These are phyloP conservation scores for Plutella xylostella DNA, from an alignment of 2,888 invertebrate species.

Conservation along the genomic window DNA sequence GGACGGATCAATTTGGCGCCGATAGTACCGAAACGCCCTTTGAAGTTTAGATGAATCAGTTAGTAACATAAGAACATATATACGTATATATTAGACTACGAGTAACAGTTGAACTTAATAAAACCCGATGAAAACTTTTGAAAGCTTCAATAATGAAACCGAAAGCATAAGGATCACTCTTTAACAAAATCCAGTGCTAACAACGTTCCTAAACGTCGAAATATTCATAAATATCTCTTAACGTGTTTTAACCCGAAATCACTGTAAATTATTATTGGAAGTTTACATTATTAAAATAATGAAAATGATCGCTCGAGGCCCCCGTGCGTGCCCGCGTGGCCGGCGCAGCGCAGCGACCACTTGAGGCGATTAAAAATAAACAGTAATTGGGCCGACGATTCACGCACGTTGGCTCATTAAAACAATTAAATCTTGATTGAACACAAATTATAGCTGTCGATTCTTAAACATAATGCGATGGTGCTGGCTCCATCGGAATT, in stretches of 20 bases:
- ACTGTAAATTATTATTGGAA: constrained; percentile 70
- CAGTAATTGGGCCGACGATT: constrained; percentile 69
- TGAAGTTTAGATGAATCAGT: too few species aligned
- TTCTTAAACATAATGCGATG: constrained; percentile 67
- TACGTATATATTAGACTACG: too few species aligned
- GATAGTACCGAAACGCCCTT: too few species aligned
- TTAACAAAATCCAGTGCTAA: constrained; percentile 54
- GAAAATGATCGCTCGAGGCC: constrained; percentile 66
- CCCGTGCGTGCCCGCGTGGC: constrained; percentile 63
- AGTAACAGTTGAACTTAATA: too few species aligned
- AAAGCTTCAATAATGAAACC: too few species aligned
- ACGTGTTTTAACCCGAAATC: constrained; percentile 68
- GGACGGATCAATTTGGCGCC: too few species aligned
- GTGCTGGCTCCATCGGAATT: constrained; percentile 53
- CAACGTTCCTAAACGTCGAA: constrained; percentile 40
- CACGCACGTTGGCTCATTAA: constrained; percentile 70
- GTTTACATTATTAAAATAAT: constrained; percentile 71
- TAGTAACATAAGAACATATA: too few species aligned
- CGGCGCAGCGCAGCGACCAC: constrained; percentile 68
- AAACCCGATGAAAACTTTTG: too few species aligned
- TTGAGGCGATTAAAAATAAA: constrained; percentile 70
- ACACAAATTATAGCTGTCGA: constrained; percentile 71
- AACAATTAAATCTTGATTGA: constrained; percentile 72
- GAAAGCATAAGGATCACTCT: constrained; percentile 25
- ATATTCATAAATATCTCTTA: constrained; percentile 65